Percentiles rank a stretch among this genome's conserved stretches.
These are phyloP conservation scores for Plutella xylostella DNA, from an alignment of 2,888 invertebrate species.

Conservation along the genomic window DNA sequence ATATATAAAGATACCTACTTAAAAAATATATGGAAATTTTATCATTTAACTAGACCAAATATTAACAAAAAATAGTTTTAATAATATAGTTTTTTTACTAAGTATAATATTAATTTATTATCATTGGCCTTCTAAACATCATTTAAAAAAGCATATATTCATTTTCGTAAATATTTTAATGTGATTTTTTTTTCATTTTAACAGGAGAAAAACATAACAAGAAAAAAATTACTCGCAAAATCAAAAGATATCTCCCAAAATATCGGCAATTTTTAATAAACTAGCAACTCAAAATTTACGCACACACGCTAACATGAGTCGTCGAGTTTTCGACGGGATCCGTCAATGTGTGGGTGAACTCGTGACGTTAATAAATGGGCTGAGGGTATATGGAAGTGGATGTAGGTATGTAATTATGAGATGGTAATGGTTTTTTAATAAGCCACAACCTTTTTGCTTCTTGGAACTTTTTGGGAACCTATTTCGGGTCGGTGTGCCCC, in stretches of 20 bases:
- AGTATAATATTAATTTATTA: too few species aligned
- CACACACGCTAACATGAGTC: constrained; percentile 15
- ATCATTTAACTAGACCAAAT: too few species aligned
- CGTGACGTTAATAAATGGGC: constrained; percentile 57
- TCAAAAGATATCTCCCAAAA: too few species aligned
- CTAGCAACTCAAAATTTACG: constrained; percentile 33
- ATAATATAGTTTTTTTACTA: too few species aligned
- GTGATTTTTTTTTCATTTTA: neutral
- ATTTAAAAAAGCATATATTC: too few species aligned
- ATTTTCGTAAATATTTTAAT: too few species aligned
- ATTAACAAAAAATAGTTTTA: too few species aligned
- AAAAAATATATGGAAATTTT: too few species aligned
- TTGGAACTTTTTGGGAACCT: constrained; percentile 17
- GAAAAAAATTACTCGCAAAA: too few species aligned
- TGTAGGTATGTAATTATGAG: constrained; percentile 61
- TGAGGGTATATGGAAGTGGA: constrained; percentile 50
- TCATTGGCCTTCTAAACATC: too few species aligned
- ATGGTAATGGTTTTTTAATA: constrained; percentile 64
- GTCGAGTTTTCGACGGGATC: constrained; percentile 16
- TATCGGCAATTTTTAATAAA: constrained; percentile 14
- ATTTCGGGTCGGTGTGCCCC: neutral
- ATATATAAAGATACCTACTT: too few species aligned
- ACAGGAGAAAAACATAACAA: neutral
- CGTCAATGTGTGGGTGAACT: constrained; percentile 31
- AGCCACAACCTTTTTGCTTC: constrained; percentile 38